Evolutionary conservation across 2,113 vertebrate genomes (phyloP).

Genomic region (Benthochromis sp.): DNA sequence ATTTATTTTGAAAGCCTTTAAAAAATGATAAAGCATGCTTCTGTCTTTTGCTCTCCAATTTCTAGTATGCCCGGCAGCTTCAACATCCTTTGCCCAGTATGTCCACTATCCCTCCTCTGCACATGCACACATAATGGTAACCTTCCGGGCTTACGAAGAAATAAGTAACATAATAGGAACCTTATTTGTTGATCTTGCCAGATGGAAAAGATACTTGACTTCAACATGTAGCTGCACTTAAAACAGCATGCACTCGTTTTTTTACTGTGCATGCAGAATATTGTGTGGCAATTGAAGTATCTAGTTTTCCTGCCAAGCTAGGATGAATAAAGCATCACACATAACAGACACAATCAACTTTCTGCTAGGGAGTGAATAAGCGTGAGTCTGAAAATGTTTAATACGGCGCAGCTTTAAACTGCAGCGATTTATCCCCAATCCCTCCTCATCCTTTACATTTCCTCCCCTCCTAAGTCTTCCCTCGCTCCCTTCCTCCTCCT

Average conservation of each 20-base stretch:
- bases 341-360: background rate
- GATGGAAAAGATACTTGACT: background rate
- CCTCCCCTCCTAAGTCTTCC: background rate
- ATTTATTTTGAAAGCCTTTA: background rate
- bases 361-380: background rate
- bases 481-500: background rate
- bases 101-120: background rate
- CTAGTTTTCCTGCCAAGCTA: background rate
- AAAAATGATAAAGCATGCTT: background rate
- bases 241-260: background rate
- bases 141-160: background rate
- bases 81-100: background rate
- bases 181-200: background rate
- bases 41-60: background rate
- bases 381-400: background rate
- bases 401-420: background rate
- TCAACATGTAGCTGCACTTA: background rate
- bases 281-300: background rate
- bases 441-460: background rate
- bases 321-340: background rate
- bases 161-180: background rate
- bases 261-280: background rate
- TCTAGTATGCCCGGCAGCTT: background rate
- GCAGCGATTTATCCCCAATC: background rate
- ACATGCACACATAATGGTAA: background rate